Base-by-base conservation (phyloP, 2,888 invertebrate genomes). In the Sturmia bella region DNA sequence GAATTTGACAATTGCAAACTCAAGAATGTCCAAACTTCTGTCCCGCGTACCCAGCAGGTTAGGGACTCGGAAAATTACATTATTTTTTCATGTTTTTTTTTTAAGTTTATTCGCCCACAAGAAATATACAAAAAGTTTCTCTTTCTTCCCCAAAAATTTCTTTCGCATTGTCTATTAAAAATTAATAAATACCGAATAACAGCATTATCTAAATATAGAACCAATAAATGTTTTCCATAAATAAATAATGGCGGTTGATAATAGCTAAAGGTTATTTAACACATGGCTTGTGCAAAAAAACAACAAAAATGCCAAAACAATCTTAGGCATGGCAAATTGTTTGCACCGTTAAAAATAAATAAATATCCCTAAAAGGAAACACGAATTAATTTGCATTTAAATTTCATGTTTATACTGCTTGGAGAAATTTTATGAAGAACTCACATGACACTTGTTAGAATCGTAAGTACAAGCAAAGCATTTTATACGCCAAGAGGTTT, bases 41-140 rank as follows among this genome's bases (percentile, higher is more conserved):
- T n/a, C n/a, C n/a, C n/a, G n/a, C n/a, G n/a, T n/a, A n/a, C n/a
- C n/a, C n/a, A n/a, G n/a, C n/a, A n/a, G n/a, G n/a, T n/a, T n/a
- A n/a, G n/a, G n/a, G n/a, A n/a, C n/a, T n/a, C n/a, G n/a, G n/a
- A n/a, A n/a, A n/a, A n/a, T n/a, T n/a, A n/a, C n/a, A 39, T 17
- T 24, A 37, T 39, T 52, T 52, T 54, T 37, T n/a, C 21, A 39
- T 50, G 50, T n/a, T n/a, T n/a, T n/a, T n/a, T n/a, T 64, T 64
- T 41, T n/a, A 57, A 12, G 19, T 48, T 69, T 37, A 56, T 45
- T 48, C 39, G 56, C 43, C n/a, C n/a, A n/a, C n/a, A n/a, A n/a
- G n/a, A 74, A 63, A 5, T 57, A 19, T 57, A 64, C 74, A 74
- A 50, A 66, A 24, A 48, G 56, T 61, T 64, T 56, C 56, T 56